A percentile compares a stretch with the other conserved stretches of the same genome.
Conservation (phyloP, 2,113 vertebrate species). For the Phasianus colchicus region DNA sequence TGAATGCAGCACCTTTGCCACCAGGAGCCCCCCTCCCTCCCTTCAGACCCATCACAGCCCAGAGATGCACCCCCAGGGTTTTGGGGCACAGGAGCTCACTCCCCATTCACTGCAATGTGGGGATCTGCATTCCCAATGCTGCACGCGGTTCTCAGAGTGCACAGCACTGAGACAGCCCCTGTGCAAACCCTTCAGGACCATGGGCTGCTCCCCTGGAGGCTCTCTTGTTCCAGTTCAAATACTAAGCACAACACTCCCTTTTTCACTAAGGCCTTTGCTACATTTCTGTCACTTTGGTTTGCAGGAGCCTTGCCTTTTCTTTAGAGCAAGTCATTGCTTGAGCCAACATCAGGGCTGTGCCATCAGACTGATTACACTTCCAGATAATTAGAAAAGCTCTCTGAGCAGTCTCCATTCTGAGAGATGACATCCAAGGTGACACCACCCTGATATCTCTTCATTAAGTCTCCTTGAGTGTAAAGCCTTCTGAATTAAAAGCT, state of each 20-base stretch:
- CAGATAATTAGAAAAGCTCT: slow-evolving; percentile 51
- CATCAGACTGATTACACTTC: background rate
- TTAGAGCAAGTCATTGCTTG: background rate
- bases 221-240: background rate
- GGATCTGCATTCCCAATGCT: background rate
- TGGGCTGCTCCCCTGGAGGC: background rate
- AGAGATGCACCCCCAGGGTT: background rate
- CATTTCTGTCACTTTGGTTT: background rate
- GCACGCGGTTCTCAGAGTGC: background rate
- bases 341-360: background rate
- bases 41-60: no score
- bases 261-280: background rate
- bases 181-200: background rate
- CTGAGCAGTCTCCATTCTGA: background rate
- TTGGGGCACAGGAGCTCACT: background rate
- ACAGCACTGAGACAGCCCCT: background rate
- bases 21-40: no score
- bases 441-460: slow-evolving; percentile 17
- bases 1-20: no score
- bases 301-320: background rate
- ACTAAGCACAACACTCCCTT: background rate
- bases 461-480: slow-evolving; percentile 37
- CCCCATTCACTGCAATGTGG: rapidly evolving
- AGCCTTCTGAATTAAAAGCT: background rate
- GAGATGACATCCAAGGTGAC: slow-evolving; percentile 53